Evolutionary conservation across 2,797 vertebrate genomes (phyloP).

Genomic region (Tauraco hartlaubi): DNA sequence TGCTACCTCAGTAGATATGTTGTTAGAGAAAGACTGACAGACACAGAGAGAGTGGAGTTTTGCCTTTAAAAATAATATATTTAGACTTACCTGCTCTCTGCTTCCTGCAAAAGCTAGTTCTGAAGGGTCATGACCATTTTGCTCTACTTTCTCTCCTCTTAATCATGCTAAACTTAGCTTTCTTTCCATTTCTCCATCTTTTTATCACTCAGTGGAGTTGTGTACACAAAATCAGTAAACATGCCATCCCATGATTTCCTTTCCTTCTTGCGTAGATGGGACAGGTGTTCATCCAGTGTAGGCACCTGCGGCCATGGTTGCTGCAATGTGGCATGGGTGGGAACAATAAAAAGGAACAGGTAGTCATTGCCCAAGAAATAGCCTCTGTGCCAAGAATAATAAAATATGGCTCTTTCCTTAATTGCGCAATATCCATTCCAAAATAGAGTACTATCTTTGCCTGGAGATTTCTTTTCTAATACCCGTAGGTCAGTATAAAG

Average conservation of each 20-base stretch:
- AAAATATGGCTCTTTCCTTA: slow-evolving; percentile 21
- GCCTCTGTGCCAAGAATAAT: slow-evolving; percentile 4
- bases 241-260: neutral
- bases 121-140: neutral
- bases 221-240: neutral
- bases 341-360: slow-evolving; percentile 9
- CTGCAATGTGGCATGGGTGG: neutral
- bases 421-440: neutral
- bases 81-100: neutral
- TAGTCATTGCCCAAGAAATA: neutral
- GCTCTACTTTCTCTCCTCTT: neutral
- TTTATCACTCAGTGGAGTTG: neutral
- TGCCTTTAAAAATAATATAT: neutral
- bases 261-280: neutral
- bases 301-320: neutral
- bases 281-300: neutral
- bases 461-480: slow-evolving; percentile 33
- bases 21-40: neutral
- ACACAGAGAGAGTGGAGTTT: neutral
- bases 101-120: neutral
- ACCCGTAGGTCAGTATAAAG: neutral
- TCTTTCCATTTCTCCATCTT: neutral
- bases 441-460: neutral
- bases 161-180: neutral
- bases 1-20: neutral